phyloP scores from a whole-genome alignment of 2,797 vertebrate genomes.

The Sebastes iracundus region DNA sequence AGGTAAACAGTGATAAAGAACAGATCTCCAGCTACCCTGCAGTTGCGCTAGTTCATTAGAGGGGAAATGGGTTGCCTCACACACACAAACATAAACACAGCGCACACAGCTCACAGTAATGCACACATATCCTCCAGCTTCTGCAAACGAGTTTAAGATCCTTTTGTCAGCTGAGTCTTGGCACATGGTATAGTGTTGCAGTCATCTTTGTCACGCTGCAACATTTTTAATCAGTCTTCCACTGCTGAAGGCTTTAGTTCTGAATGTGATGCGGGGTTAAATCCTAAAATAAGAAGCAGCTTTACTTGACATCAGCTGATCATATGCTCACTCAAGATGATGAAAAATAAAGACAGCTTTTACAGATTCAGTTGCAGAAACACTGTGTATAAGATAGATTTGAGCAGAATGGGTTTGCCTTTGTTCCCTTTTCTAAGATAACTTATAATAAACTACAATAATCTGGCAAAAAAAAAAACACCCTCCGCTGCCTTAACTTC shows the following conservation, averaged over 20 bases:
- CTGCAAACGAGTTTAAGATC: conserved; percentile 27
- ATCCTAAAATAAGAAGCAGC: conserved; percentile 29
- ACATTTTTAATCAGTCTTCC: conserved; percentile 22
- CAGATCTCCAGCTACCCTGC: conserved; percentile 19
- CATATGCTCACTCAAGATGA: conserved; percentile 14
- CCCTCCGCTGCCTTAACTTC: background rate
- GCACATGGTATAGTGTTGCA: conserved; percentile 37
- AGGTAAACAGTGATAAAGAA: conserved; percentile 56
- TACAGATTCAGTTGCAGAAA: background rate
- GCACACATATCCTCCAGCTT: conserved; percentile 18
- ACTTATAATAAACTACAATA: background rate
- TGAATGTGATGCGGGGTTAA: conserved; percentile 18
- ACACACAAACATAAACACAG: conserved; percentile 7
- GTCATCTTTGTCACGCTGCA: conserved; percentile 42
- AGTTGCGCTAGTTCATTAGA: conserved; percentile 28
- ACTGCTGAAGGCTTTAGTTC: conserved; percentile 21
- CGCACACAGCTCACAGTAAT: conserved; percentile 15
- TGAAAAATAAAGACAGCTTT: conserved; percentile 2
- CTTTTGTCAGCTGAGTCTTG: conserved; percentile 53
- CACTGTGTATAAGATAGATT: background rate
- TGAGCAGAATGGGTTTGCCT: background rate
- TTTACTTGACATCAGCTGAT: conserved; percentile 20
- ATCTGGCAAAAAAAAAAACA: background rate
- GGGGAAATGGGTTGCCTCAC: conserved; percentile 7
- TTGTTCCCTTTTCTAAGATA: background rate